Evolutionary conservation across 2,113 vertebrate species (phyloP).

Genomic region (Pseudorasbora parva): DNA sequence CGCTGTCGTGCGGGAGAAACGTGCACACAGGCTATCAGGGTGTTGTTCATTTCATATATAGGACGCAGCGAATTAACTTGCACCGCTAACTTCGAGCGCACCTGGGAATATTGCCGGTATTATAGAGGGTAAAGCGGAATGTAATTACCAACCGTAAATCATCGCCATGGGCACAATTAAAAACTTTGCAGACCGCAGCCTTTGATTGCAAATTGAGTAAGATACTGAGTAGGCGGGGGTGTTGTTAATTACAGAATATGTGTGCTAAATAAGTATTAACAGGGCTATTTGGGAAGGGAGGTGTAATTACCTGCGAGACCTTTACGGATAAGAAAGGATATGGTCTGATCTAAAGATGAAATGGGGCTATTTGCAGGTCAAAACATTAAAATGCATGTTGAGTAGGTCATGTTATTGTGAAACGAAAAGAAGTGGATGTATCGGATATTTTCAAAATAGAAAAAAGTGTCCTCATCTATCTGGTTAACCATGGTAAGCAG

Average conservation of each 20-base stretch:
- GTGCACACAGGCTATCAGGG: slow-evolving; percentile 86
- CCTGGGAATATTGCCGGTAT: slow-evolving; percentile 93
- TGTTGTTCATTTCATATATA: slow-evolving; percentile 86
- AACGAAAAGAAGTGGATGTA: not conserved
- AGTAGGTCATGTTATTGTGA: not conserved
- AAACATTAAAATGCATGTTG: not conserved
- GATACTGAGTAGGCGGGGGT: slow-evolving; percentile 85
- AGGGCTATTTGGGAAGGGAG: slow-evolving; percentile 78
- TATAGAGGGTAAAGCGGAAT: slow-evolving; percentile 87
- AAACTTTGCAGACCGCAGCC: slow-evolving; percentile 97
- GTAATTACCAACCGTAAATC: slow-evolving; percentile 98
- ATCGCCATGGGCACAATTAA: slow-evolving; percentile 97
- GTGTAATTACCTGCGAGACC: slow-evolving; percentile 66
- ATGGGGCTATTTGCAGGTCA: slow-evolving; percentile 24
- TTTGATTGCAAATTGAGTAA: slow-evolving; percentile 94
- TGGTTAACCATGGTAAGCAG: not conserved
- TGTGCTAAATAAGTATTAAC: slow-evolving; percentile 80
- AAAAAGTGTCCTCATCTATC: not conserved
- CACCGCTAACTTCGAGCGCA: slow-evolving; percentile 88
- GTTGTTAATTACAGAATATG: slow-evolving; percentile 90
- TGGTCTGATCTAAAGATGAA: slow-evolving; percentile 71
- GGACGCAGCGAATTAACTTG: slow-evolving; percentile 91
- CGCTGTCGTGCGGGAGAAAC: slow-evolving; percentile 88
- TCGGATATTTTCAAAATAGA: not conserved
- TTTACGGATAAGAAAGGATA: slow-evolving; percentile 63